A percentile compares a stretch with the other conserved stretches of the same genome.
Evolutionary conservation across 2,888 invertebrate species (phyloP).

Genomic region (Ptychoptera contaminata): DNA sequence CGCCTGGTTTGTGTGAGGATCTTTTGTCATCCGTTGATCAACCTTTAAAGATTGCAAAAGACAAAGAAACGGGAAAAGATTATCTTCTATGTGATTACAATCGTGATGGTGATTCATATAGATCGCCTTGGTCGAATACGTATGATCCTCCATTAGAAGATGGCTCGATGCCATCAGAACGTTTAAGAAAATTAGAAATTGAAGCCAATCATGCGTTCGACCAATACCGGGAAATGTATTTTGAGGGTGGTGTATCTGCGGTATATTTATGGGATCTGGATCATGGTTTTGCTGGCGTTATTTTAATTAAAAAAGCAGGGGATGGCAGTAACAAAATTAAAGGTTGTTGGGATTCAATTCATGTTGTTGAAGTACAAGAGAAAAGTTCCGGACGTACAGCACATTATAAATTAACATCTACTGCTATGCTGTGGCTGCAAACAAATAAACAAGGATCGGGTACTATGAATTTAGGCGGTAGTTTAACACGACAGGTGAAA

Average conservation of each 20-base stretch:
- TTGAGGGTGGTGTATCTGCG: conserved; percentile 97
- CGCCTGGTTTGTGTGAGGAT: conserved; percentile 91
- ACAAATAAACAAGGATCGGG: conserved; percentile 94
- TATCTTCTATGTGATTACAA: conserved; percentile 98
- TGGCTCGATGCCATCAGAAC: conserved; percentile 96
- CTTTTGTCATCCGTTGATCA: conserved; percentile 94
- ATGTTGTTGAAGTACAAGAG: conserved; percentile 97
- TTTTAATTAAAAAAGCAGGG: conserved; percentile 96
- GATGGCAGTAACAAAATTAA: conserved; percentile 97
- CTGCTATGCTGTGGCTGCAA: conserved; percentile 98
- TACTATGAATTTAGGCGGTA: conserved; percentile 97
- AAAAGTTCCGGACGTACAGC: conserved; percentile 87
- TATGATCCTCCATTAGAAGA: conserved; percentile 97
- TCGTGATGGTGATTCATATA: conserved; percentile 95
- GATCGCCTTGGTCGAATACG: conserved; percentile 97
- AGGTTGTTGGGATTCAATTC: conserved; percentile 99
- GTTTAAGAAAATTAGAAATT: conserved; percentile 85
- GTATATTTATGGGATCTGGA: conserved; percentile 99
- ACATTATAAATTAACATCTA: conserved; percentile 97
- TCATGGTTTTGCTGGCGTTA: conserved; percentile 95
- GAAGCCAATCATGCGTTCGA: conserved; percentile 98
- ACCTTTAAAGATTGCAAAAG: conserved; percentile 92
- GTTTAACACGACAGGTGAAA: conserved; percentile 83
- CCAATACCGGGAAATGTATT: conserved; percentile 98
- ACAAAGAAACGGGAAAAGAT: conserved; percentile 89